Percentiles rank a stretch among this genome's conserved stretches.
phyloP scores from a whole-genome alignment of 2,113 vertebrate species.

The Rhea americana region DNA sequence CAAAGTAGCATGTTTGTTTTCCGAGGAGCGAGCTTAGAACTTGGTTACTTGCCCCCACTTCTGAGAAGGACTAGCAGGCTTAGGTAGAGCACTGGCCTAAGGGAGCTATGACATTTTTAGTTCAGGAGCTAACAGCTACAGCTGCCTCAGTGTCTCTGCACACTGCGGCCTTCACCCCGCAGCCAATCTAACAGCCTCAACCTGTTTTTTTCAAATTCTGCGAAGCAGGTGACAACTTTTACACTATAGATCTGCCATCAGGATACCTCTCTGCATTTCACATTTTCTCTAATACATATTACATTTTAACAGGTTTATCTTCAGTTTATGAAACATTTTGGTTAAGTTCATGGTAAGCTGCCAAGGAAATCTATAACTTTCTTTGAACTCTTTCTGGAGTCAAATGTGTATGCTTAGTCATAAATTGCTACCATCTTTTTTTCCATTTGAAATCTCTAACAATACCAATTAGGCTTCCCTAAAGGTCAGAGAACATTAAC shows the following conservation, averaged over 20 bases:
- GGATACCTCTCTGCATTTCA: neutral
- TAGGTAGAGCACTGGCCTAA: neutral
- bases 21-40: neutral
- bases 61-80: neutral
- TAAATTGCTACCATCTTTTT: slow-evolving; percentile 23
- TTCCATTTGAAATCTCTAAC: slow-evolving; percentile 2
- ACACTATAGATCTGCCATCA: neutral
- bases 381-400: neutral
- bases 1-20: neutral
- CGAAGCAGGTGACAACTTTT: neutral
- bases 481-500: slow-evolving; percentile 46
- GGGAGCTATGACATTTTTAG: neutral
- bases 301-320: neutral
- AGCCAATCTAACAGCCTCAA: neutral
- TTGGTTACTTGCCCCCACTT: slow-evolving; percentile 10
- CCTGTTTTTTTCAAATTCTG: neutral
- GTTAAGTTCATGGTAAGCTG: neutral
- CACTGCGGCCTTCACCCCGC: neutral
- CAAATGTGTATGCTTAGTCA: slow-evolving; percentile 32
- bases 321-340: neutral
- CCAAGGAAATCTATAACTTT: neutral
- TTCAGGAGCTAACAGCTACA: neutral
- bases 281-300: neutral
- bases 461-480: slow-evolving; percentile 42
- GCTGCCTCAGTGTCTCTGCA: neutral